Evolutionary conservation across 2,888 invertebrate genomes (phyloP), one percentile per base, ranked within the genome.

Genomic region (Machimus atricapillus): DNA sequence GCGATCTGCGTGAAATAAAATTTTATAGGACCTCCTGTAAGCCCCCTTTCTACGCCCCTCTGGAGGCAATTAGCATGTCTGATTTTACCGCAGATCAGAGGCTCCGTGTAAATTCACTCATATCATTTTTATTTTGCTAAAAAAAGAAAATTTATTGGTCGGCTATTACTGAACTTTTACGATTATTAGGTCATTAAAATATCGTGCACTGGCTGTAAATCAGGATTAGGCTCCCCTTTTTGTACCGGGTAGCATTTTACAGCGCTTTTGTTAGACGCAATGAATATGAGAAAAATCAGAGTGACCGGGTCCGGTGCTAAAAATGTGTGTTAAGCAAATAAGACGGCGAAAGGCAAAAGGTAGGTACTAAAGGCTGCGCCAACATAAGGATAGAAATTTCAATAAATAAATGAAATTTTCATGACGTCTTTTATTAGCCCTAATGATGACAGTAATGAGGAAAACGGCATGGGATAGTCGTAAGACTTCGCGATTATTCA

Each of bases 111-210:
- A 66, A 66, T 66, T 66, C 23, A 23, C 66, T 66, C 23, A 27
- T 66, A 12, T 12, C 16, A 2, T 9, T 23, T 46, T 82, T 82
- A 31, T 56, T 58, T 58, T 82, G 43, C 43, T 4, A 46, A 46
- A 43, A 37, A 27, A 46, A 37, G n/a, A 82, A 81, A 58, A 58
- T 82, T 82, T 82, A 82, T 82, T 82, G 82, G 58, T 8, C 82
- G 19, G 66, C 58, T 58, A 58, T 82, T 56, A 40, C 37, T 66
- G 58, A 52, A 58, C 19, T 82, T 82, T 82, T 82, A 82, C 58
- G 82, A 66, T 82, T 82, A 82, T 82, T 82, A 52, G 66, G 82
- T 66, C 66, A 82, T 82, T 82, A 82, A 82, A 46, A 82, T 31
- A 66, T 82, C 82, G 82, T 82, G 58, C 58, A 37, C 58, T 27